A percentile compares a stretch with the other conserved stretches of the same genome.
These are phyloP conservation scores for Chrysolina haemoptera DNA, from an alignment of 2,888 invertebrate genomes.

Conservation along the genomic window DNA sequence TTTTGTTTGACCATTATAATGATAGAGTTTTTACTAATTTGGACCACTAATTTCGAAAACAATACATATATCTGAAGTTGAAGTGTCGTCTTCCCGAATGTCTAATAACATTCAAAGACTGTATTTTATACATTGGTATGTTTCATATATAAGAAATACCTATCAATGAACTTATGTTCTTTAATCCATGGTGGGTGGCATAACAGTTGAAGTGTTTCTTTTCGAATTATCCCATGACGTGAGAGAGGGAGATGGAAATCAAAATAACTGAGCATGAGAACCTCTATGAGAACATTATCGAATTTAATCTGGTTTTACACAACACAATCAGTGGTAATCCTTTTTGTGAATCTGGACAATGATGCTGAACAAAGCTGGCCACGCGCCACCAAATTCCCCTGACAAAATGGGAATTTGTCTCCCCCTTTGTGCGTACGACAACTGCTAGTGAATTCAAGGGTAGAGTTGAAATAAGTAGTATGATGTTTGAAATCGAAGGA, in stretches of 20 bases:
- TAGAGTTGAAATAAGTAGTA: neutral
- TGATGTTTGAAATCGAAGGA: neutral
- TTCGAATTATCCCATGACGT: neutral
- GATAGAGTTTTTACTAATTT: too few species aligned
- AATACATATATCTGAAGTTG: too few species aligned
- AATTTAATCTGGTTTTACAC: constrained; percentile 36
- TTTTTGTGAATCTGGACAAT: constrained; percentile 36
- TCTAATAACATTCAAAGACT: too few species aligned
- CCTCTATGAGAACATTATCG: constrained; percentile 22
- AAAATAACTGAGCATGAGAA: constrained; percentile 11
- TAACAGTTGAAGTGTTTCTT: neutral
- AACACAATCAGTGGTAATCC: constrained; percentile 34
- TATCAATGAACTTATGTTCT: too few species aligned
- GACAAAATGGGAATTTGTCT: constrained; percentile 27
- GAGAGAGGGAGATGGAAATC: neutral
- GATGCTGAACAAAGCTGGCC: constrained; percentile 19
- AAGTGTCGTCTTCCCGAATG: too few species aligned
- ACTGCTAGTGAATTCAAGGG: neutral
- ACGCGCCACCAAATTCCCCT: constrained; percentile 6
- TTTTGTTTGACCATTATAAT: too few species aligned
- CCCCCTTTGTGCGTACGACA: constrained; percentile 21
- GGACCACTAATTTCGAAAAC: too few species aligned
- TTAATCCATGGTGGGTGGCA: neutral
- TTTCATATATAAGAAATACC: too few species aligned
- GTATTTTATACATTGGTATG: too few species aligned